A percentile compares a stretch with the other conserved stretches of the same genome.
Conservation (phyloP, 2,797 vertebrate genomes). For the Triplophysa yarkandensis region DNA sequence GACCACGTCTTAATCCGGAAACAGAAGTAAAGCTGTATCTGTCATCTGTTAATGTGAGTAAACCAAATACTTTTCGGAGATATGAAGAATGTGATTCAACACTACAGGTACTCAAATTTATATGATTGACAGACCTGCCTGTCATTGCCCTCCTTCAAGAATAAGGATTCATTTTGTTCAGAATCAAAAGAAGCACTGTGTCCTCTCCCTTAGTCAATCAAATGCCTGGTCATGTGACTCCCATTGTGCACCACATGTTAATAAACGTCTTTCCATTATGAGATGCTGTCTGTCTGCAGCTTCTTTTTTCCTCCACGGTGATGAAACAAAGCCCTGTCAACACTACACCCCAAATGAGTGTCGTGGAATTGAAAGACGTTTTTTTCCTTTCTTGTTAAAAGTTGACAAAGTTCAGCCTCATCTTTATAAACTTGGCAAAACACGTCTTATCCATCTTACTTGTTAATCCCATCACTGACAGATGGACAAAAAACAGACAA, state of each 20-base stretch:
- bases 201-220: not conserved
- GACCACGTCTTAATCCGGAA: no score
- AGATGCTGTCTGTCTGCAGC: slow-evolving; percentile 4
- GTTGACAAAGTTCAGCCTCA: slow-evolving; percentile 28
- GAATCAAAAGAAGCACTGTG: no score
- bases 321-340: slow-evolving; percentile 39
- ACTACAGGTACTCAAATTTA: no score
- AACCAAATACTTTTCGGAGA: no score
- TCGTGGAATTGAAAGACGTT: slow-evolving; percentile 1
- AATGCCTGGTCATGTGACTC: not conserved
- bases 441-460: slow-evolving; percentile 29
- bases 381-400: slow-evolving; percentile 30
- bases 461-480: slow-evolving; percentile 36
- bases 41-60: no score
- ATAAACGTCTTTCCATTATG: slow-evolving; percentile 16
- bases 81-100: no score
- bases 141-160: no score
- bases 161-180: no score
- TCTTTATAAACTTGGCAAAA: slow-evolving; percentile 31
- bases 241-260: not conserved
- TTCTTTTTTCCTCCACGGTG: slow-evolving; percentile 2
- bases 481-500: slow-evolving; percentile 20
- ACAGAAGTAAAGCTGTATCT: no score
- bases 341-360: slow-evolving; percentile 37
- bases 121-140: no score